phyloP scores from a whole-genome alignment of 92 coral and sea anemone genomes.

The Palythoa heliodiscus region DNA sequence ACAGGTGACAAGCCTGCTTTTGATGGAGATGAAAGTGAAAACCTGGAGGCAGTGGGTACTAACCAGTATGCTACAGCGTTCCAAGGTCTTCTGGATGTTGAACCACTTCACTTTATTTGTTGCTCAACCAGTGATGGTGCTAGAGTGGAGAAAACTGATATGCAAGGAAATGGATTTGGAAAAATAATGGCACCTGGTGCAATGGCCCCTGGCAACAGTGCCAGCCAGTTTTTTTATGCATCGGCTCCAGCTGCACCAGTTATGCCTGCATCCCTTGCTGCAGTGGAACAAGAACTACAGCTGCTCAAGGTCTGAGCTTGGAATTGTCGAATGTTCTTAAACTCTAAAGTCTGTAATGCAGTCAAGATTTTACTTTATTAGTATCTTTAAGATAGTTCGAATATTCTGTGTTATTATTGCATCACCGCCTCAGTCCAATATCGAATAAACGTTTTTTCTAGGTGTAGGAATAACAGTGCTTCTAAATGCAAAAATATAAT shows the following conservation, averaged over 20 bases:
- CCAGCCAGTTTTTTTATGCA: conserved; percentile 41
- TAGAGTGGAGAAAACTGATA: conserved; percentile 68
- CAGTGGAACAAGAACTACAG: conserved; percentile 75
- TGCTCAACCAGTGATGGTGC: conserved; percentile 97
- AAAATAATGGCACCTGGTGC: conserved; percentile 18
- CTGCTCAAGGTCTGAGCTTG: conserved; percentile 68
- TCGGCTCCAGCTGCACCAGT: conserved; percentile 65
- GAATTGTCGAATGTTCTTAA: not conserved
- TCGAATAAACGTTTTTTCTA: too few relatives aligned
- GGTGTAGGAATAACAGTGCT: too few relatives aligned
- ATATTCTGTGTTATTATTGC: too few relatives aligned
- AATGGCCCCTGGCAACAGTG: conserved; percentile 16
- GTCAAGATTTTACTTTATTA: too few relatives aligned
- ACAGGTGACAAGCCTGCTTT: conserved; percentile 24
- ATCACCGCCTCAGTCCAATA: too few relatives aligned
- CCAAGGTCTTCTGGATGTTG: conserved; percentile 93
- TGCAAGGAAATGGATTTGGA: conserved; percentile 22
- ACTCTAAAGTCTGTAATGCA: not conserved
- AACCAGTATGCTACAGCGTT: conserved; percentile 48
- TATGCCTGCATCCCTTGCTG: conserved; percentile 71
- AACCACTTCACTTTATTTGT: conserved; percentile 91
- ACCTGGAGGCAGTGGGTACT: conserved; percentile 43
- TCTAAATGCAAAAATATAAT: too few relatives aligned
- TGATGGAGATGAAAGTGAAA: conserved; percentile 52
- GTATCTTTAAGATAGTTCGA: too few relatives aligned